Evolutionary conservation across 2,888 invertebrate species (phyloP).

Genomic region (Mythimna albipuncta): DNA sequence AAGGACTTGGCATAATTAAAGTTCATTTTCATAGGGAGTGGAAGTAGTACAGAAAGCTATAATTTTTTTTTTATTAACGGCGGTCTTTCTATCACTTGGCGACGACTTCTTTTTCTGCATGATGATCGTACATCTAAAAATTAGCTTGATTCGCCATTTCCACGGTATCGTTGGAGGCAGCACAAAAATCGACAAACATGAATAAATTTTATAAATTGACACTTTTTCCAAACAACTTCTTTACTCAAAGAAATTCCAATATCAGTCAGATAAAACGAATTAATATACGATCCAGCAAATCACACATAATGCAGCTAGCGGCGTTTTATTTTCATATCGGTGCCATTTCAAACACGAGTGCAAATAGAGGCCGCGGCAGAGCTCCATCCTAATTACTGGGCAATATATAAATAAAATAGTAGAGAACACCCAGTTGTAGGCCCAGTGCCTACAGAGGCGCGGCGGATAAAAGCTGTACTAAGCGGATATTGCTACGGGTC

Average conservation of each 20-base stretch:
- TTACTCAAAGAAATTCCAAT: not conserved
- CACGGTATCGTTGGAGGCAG: not conserved
- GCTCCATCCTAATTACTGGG: constrained; percentile 57
- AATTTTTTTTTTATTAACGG: not conserved
- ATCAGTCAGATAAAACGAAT: not conserved
- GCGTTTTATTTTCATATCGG: constrained; percentile 41
- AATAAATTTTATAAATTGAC: not conserved
- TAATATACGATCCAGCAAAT: constrained; percentile 17
- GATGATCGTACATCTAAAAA: not conserved
- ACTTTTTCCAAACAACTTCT: not conserved
- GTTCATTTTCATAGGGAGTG: too few species aligned
- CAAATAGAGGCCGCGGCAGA: constrained; percentile 52
- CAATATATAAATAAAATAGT: constrained; percentile 63
- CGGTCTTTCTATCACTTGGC: not conserved
- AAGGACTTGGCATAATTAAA: too few species aligned
- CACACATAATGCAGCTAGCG: not conserved
- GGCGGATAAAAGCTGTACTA: constrained; percentile 72
- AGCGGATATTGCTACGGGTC: constrained; percentile 84
- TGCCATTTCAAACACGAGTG: constrained; percentile 34
- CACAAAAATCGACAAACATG: not conserved
- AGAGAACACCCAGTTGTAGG: constrained; percentile 56
- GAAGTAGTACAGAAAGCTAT: not conserved
- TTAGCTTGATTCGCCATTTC: not conserved
- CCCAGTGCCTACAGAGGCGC: constrained; percentile 62
- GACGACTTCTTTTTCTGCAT: not conserved